phyloP scores from a whole-genome alignment of 2,888 invertebrate genomes.

The Adela reaumurella region DNA sequence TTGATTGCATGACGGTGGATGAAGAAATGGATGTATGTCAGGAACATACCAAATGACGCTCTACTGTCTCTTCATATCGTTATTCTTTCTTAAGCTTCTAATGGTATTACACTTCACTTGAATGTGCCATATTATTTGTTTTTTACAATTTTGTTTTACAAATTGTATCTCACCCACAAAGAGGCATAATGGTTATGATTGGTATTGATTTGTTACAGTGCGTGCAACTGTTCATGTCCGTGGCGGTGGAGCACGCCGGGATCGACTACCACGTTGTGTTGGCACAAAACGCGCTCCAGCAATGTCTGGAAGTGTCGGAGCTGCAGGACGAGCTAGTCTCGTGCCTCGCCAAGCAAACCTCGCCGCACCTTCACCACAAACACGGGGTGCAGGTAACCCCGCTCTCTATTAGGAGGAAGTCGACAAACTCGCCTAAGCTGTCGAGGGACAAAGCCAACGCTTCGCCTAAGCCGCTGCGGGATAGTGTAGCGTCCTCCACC shows the following conservation, averaged over 20 bases:
- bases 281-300: conserved; percentile 93
- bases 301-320: conserved; percentile 85
- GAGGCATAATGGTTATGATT: too few species aligned
- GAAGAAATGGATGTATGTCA: too few species aligned
- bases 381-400: conserved; percentile 83
- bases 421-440: conserved; percentile 36
- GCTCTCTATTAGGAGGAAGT: conserved; percentile 52
- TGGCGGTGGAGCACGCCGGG: conserved; percentile 91
- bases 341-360: conserved; percentile 88
- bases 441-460: conserved; percentile 3
- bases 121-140: too few species aligned
- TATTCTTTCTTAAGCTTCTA: too few species aligned
- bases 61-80: too few species aligned
- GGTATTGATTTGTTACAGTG: too few species aligned
- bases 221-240: conserved; percentile 93
- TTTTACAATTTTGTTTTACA: too few species aligned
- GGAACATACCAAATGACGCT: too few species aligned
- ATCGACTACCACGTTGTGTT: conserved; percentile 97
- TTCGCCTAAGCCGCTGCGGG: conserved; percentile 7
- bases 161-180: too few species aligned
- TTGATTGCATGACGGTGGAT: too few species aligned
- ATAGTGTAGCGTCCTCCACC: conserved; percentile 12
- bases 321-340: conserved; percentile 92
- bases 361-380: conserved; percentile 76
- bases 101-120: too few species aligned